Evolutionary conservation across 2,797 vertebrate species (phyloP).

Genomic region (Rachycentron canadum): DNA sequence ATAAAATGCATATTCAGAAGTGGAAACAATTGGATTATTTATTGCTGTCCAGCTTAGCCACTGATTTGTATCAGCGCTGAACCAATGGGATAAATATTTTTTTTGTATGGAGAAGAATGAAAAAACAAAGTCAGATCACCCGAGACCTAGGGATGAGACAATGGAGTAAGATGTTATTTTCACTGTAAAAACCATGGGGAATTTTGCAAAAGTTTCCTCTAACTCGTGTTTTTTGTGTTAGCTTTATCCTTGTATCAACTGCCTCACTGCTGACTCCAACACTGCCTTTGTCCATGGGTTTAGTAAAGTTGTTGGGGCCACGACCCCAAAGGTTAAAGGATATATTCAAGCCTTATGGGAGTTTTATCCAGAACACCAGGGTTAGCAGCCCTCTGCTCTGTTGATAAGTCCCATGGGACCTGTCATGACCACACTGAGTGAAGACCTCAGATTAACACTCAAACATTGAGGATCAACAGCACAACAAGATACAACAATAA

Average conservation of each 20-base stretch:
- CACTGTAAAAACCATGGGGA: not conserved
- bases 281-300: constrained; percentile 12
- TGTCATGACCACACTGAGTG: constrained; percentile 43
- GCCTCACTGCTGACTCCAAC: constrained; percentile 15
- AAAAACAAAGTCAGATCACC: not conserved
- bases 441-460: constrained; percentile 70
- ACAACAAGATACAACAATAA: constrained; percentile 62
- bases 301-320: constrained; percentile 30
- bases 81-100: not conserved
- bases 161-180: not conserved
- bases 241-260: not conserved
- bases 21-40: not conserved
- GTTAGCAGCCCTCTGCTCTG: constrained; percentile 54
- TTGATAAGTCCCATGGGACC: constrained; percentile 60
- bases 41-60: not conserved
- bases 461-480: constrained; percentile 65
- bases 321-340: constrained; percentile 52
- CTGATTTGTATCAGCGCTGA: not conserved
- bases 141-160: not conserved
- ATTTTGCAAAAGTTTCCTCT: not conserved
- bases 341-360: constrained; percentile 56
- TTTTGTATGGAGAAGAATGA: not conserved
- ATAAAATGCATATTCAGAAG: not conserved
- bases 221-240: not conserved
- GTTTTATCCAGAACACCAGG: constrained; percentile 40